A percentile compares a stretch with the other conserved stretches of the same genome.
Conservation (phyloP, 2,888 invertebrate species). For the Antheraea yamamai region DNA sequence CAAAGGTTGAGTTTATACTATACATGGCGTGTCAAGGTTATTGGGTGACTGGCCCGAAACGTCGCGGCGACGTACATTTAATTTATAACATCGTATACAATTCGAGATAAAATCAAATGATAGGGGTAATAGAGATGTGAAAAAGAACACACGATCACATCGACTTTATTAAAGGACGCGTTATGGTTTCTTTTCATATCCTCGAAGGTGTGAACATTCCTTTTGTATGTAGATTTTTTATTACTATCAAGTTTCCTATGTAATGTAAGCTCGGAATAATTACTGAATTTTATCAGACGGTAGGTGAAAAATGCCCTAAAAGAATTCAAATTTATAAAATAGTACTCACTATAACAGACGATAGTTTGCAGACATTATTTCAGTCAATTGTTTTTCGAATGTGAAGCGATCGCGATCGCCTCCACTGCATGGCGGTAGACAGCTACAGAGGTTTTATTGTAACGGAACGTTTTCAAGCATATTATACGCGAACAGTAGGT, state of each 20-base stretch:
- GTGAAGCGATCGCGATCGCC: too few relatives aligned
- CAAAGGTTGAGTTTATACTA: slow-evolving; percentile 28
- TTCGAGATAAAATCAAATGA: slow-evolving; percentile 28
- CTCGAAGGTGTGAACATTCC: neutral
- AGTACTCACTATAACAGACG: too few relatives aligned
- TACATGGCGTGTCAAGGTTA: slow-evolving; percentile 48
- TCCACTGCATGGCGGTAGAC: too few relatives aligned
- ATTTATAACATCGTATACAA: slow-evolving; percentile 34
- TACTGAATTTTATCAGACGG: neutral
- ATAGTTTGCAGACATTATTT: too few relatives aligned
- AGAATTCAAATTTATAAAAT: too few relatives aligned
- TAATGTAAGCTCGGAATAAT: neutral
- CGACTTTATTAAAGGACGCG: slow-evolving; percentile 1
- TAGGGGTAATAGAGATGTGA: slow-evolving; percentile 8
- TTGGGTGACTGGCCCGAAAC: slow-evolving; percentile 40
- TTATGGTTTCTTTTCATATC: neutral
- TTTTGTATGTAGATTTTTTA: neutral
- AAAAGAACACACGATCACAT: neutral
- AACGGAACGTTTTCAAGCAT: too few relatives aligned
- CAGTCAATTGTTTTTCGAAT: too few relatives aligned
- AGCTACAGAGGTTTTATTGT: too few relatives aligned
- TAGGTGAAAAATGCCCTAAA: too few relatives aligned
- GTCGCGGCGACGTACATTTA: slow-evolving; percentile 26
- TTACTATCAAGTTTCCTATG: neutral
- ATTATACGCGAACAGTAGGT: too few relatives aligned